Conservation (phyloP, 2,797 vertebrate genomes). For the Saxicola maurus region DNA sequence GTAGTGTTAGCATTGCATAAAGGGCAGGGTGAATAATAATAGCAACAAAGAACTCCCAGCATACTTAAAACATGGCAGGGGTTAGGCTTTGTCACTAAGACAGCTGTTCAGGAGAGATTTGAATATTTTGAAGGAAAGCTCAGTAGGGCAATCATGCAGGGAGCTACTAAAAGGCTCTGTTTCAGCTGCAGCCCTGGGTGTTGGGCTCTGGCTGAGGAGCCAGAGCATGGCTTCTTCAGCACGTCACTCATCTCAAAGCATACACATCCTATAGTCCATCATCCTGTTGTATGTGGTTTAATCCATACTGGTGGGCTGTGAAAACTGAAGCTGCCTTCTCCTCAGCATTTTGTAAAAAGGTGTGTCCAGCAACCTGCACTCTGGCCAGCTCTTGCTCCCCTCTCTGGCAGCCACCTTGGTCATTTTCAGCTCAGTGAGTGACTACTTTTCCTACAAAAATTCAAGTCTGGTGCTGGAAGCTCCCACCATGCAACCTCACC, state of each 20-base stretch:
- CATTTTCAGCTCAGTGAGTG: not conserved
- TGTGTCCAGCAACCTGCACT: not conserved
- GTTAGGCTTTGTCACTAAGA: not conserved
- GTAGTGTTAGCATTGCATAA: not conserved
- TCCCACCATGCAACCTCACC: not conserved
- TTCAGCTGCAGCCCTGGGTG: not conserved
- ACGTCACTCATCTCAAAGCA: not conserved
- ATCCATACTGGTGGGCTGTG: not conserved
- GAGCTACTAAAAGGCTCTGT: not conserved
- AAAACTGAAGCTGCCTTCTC: not conserved
- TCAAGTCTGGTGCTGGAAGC: not conserved
- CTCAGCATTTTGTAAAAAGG: not conserved
- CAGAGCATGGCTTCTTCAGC: not conserved
- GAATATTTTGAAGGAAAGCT: not conserved
- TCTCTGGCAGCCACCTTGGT: not conserved
- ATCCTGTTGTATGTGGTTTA: not conserved
- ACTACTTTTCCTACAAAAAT: not conserved
- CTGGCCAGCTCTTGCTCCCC: not conserved
- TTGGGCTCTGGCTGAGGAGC: not conserved
- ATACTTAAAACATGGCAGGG: not conserved
- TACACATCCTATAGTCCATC: accelerated
- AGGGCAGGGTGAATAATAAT: conserved; percentile 26
- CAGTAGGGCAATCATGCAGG: not conserved
- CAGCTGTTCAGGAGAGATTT: not conserved
- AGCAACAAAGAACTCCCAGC: conserved; percentile 29